These are phyloP conservation scores for Malacoraja senta DNA, from an alignment of 2,797 vertebrate species.

Conservation along the genomic window DNA sequence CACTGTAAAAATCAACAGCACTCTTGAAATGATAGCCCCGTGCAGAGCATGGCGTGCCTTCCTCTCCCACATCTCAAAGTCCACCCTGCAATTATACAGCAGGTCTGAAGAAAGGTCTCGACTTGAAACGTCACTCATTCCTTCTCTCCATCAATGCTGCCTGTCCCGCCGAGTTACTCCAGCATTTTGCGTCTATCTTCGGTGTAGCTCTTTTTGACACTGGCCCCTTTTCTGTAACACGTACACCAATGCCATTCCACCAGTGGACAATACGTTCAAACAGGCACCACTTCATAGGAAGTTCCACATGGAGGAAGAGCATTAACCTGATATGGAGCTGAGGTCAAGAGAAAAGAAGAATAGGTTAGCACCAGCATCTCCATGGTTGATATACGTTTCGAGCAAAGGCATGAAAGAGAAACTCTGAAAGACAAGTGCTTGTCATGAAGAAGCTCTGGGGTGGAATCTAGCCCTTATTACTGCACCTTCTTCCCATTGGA, in stretches of 20 bases:
- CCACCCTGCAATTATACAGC: no score
- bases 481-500: no score
- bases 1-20: neutral
- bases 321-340: neutral
- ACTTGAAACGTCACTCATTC: no score
- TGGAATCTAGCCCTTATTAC: no score
- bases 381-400: neutral
- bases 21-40: neutral
- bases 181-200: no score
- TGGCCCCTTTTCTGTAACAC: no score
- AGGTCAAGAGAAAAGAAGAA: neutral
- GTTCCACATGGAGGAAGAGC: neutral
- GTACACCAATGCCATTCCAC: no score
- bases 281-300: neutral
- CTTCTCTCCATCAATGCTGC: no score
- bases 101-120: neutral
- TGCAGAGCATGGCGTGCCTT: neutral
- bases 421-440: neutral
- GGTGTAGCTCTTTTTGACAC: neutral
- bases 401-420: neutral
- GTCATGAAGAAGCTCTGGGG: neutral
- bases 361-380: no score
- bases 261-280: neutral
- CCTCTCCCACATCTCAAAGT: neutral
- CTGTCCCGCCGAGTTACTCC: no score